Base-by-base conservation (phyloP, 2,888 invertebrate species). In the Brachynemurus nebulosus region DNA sequence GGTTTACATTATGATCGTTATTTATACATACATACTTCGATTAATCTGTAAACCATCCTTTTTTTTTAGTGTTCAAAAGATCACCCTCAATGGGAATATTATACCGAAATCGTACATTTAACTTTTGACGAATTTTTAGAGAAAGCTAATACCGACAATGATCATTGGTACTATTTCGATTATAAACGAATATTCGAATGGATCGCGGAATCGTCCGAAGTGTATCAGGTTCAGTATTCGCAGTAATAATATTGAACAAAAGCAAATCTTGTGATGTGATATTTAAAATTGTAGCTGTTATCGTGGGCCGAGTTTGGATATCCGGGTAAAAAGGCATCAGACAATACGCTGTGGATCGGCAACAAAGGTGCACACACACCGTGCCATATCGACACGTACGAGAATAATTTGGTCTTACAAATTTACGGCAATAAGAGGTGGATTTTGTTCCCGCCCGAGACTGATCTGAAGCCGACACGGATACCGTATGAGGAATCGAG, bases 401-500 rank as follows among this genome's bases (percentile, higher is more conserved):
- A 95, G 0, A 85, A 80, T 54, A 97, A 97, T 66, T 73, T 96
- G 55, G 82, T 96, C 8, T 82, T 83, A 41, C 96, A 97, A 67
- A 66, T 91, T 41, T 72, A 75, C 66, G 95, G 95, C 58, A 82
- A 89, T 55, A 97, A 97, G 66, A 71, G 77, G 37, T 97, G 97
- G 97, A 65, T 91, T 40, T 65, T 97, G 18, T 92, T 92, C 63
- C 88, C 92, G 5, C 91, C 92, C 6, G 72, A 76, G 47, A 71
- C 80, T 30, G 73, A 73, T 33, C 58, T 96, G 51, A 76, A 77
- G 53, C 79, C 86, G 20, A 86, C 86, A 0, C 73, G 96, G 58
- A 72, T 95, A 41, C 96, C 96, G 0, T 97, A 91, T 66, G 96
- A 96, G 68, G 96, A 96, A 63, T 95, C 95, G 0, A 95, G 91